These are phyloP conservation scores for Terrapene triunguis DNA, from an alignment of 2,113 vertebrate species.

Conservation along the genomic window DNA sequence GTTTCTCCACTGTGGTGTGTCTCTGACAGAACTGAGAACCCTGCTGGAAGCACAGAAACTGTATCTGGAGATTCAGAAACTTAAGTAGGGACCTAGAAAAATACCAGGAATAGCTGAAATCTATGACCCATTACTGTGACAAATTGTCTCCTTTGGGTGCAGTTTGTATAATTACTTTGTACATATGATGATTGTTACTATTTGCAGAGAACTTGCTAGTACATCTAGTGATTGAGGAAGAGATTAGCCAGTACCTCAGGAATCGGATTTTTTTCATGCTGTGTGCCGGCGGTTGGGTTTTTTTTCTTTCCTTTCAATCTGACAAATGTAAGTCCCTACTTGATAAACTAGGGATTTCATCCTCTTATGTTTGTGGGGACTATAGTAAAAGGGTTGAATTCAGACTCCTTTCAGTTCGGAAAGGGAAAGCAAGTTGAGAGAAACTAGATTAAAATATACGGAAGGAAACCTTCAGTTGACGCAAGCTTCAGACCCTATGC, in stretches of 20 bases:
- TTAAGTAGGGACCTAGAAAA: background rate
- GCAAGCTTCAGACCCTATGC: fast-evolving
- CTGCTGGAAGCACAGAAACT: conserved; percentile 70
- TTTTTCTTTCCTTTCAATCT: background rate
- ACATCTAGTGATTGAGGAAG: background rate
- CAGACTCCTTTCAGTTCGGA: fast-evolving
- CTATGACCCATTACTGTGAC: fast-evolving
- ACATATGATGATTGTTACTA: background rate
- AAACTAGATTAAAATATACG: background rate
- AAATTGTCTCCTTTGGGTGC: background rate
- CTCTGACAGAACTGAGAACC: conserved; percentile 54
- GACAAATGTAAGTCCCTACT: background rate
- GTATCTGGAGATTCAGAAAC: conserved; percentile 59
- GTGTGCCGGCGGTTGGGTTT: background rate
- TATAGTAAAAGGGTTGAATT: background rate
- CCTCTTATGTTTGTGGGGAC: background rate
- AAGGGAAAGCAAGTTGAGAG: fast-evolving
- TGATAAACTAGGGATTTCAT: background rate
- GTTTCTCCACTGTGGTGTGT: conserved; percentile 15
- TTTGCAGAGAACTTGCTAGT: background rate
- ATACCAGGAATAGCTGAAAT: fast-evolving
- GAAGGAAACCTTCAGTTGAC: fast-evolving
- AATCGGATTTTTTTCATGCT: fast-evolving
- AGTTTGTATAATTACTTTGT: background rate
- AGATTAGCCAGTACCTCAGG: background rate